Evolutionary conservation across 92 coral and sea anemone genomes (phyloP).

Genomic region (Porites rus): DNA sequence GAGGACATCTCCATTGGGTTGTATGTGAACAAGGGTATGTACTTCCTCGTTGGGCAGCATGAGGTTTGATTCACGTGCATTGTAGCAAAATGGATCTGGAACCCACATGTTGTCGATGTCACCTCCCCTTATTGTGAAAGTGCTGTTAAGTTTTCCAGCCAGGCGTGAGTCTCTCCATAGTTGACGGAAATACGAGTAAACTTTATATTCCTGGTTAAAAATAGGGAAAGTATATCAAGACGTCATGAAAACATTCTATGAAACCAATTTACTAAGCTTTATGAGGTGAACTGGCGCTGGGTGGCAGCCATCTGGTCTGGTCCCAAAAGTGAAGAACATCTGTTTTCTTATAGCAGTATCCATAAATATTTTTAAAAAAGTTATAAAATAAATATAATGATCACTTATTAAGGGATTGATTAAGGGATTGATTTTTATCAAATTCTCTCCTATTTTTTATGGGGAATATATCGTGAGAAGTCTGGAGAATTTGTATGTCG

Average conservation of each 20-base stretch:
- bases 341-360: too few species aligned
- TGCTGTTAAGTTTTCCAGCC: conserved; percentile 53
- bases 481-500: too few species aligned
- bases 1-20: conserved; percentile 56
- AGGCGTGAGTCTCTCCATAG: conserved; percentile 76
- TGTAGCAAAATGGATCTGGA: conserved; percentile 80
- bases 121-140: conserved; percentile 62
- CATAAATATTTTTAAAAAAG: too few species aligned
- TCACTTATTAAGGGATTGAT: too few species aligned
- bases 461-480: too few species aligned
- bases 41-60: conserved; percentile 66
- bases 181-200: conserved; percentile 74
- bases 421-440: too few species aligned
- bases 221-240: not conserved
- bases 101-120: conserved; percentile 72
- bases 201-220: conserved; percentile 63
- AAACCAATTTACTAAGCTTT: too few species aligned
- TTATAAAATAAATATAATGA: too few species aligned
- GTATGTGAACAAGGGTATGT: conserved; percentile 61
- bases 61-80: conserved; percentile 79
- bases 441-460: too few species aligned
- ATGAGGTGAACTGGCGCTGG: too few species aligned
- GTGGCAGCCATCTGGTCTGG: too few species aligned
- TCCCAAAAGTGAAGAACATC: too few species aligned
- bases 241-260: not conserved